Base-by-base conservation (phyloP, 2,888 invertebrate genomes). In the Pemphredon lugubris region DNA sequence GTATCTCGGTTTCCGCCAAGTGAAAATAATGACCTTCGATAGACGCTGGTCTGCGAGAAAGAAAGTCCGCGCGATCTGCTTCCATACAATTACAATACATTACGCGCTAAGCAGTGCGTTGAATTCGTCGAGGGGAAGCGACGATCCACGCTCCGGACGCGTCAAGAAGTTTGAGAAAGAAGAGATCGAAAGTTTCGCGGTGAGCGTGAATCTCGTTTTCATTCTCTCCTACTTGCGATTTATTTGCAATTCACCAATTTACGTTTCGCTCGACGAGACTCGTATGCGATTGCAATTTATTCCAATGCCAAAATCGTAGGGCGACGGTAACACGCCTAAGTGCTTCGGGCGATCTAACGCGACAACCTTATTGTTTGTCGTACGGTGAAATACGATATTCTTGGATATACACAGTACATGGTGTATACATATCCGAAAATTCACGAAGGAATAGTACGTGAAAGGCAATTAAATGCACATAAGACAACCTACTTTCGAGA, bases 21-120 rank as follows among this genome's bases (percentile, higher is more conserved):
- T 72, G 77, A 72, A 80, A 80, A 80, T 73, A 75, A 72, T 68
- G 80, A 81, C 81, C 80, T 81, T 76, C 75, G 53, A 11, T 34
- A 42, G 59, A 18, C 39, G 45, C 40, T n/a, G n/a, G n/a, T n/a
- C n/a, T n/a, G 58, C 55, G 30, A 53, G 68, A 76, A 79, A 79
- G 83, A 79, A 81, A 82, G 80, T 81, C 6, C 40, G 18, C 44
- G 23, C 63, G 82, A 79, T 82, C 81, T 58, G 67, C 57, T 81
- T 83, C 73, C 83, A 82, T 82, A 70, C 60, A 45, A 82, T 82
- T 83, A 81, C 75, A 81, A 83, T 83, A 79, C 73, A 82, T 83
- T 73, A 76, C 65, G 67, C 54, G 81, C 67, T 68, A 81, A 74
- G 30, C 81, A 60, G 81, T 39, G 79, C 74, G 61, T 77, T 74